A percentile compares a stretch with the other conserved stretches of the same genome.
Evolutionary conservation across 2,113 vertebrate species (phyloP).

Genomic region (Ailuropoda melanoleuca): DNA sequence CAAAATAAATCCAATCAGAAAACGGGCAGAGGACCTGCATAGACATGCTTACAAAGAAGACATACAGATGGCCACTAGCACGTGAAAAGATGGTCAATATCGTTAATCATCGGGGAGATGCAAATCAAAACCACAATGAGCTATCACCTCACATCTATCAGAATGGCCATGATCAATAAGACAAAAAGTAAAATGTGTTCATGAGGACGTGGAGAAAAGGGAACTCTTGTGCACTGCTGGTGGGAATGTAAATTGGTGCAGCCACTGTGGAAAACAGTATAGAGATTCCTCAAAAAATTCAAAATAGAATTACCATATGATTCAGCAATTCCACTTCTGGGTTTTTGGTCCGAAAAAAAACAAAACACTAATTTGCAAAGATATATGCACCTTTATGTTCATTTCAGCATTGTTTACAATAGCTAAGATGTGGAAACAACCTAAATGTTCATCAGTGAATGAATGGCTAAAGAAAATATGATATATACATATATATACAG

Average conservation of each 20-base stretch:
- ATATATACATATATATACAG: neutral
- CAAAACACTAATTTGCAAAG: neutral
- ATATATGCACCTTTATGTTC: neutral
- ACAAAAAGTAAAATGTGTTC: neutral
- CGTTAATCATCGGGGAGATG: neutral
- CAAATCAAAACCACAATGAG: neutral
- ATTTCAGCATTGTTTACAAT: neutral
- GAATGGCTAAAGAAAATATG: neutral
- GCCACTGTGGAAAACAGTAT: neutral
- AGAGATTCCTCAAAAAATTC: neutral
- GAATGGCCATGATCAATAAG: neutral
- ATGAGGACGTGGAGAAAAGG: neutral
- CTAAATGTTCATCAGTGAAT: neutral
- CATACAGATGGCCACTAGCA: neutral
- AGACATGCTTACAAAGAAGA: neutral
- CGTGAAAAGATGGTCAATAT: neutral
- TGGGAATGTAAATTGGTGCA: neutral
- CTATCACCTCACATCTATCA: neutral
- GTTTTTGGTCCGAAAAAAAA: neutral
- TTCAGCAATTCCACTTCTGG: neutral
- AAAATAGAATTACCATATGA: neutral
- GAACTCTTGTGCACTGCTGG: neutral
- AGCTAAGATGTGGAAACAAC: neutral
- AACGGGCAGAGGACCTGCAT: neutral
- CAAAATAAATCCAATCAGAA: neutral